These are phyloP conservation scores for Xenopus laevis DNA, from an alignment of 2,113 vertebrate genomes.

Conservation along the genomic window DNA sequence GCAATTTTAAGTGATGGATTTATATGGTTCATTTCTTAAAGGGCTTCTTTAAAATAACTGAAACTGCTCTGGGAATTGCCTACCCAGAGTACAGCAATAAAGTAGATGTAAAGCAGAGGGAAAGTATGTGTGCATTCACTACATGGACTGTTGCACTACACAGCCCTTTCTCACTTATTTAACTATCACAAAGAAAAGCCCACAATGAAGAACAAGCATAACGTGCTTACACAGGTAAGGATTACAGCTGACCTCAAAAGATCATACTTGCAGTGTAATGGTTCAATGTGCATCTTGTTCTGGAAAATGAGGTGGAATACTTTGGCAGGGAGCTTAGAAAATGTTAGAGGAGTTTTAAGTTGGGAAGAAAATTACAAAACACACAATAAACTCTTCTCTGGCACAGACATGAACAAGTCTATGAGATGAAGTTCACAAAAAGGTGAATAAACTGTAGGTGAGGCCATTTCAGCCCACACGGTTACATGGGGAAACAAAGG, in stretches of 20 bases:
- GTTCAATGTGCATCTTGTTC: background rate
- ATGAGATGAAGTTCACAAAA: slow-evolving; percentile 29
- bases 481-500: no score
- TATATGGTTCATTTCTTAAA: no score
- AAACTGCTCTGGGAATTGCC: no score
- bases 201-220: no score
- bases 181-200: no score
- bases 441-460: slow-evolving; percentile 23
- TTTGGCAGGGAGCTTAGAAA: slow-evolving; percentile 27
- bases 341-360: slow-evolving; percentile 9
- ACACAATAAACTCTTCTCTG: slow-evolving; percentile 28
- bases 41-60: no score
- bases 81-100: no score
- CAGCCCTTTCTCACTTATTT: no score
- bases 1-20: no score
- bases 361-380: slow-evolving; percentile 14
- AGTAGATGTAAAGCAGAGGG: no score
- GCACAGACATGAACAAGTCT: background rate
- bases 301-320: slow-evolving; percentile 27
- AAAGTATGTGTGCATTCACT: no score
- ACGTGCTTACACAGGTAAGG: background rate
- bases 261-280: background rate
- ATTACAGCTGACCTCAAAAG: background rate
- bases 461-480: background rate
- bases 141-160: no score